A percentile compares a stretch with the other conserved stretches of the same genome.
These are phyloP conservation scores for Atlantisia rogersi DNA, from an alignment of 2,113 vertebrate genomes.

Conservation along the genomic window DNA sequence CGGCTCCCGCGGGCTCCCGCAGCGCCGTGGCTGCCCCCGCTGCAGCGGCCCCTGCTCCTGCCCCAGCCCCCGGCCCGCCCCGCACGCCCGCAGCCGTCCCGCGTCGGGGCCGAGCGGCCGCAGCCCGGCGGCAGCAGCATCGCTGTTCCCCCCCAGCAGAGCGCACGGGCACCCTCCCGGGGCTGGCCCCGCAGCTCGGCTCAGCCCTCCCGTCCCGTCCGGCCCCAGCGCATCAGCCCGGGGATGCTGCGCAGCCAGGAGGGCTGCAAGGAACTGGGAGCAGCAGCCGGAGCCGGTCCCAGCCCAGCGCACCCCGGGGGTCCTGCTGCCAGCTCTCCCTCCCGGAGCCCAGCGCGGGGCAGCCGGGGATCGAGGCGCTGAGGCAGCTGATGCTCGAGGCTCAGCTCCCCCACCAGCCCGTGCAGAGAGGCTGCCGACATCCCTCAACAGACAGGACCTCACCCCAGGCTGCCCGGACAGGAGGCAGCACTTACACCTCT, in stretches of 20 bases:
- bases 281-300: neutral
- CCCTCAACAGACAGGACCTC: neutral
- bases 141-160: accelerated
- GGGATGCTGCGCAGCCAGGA: neutral
- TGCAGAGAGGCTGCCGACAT: neutral
- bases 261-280: neutral
- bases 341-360: neutral
- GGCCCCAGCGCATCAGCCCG: neutral
- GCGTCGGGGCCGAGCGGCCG: neutral
- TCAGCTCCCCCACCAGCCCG: neutral
- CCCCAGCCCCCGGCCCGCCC: neutral
- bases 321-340: neutral
- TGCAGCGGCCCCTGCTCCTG: neutral
- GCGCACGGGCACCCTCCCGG: neutral
- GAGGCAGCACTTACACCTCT: neutral
- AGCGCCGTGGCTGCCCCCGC: neutral
- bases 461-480: neutral
- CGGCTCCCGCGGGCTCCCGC: neutral
- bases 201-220: neutral
- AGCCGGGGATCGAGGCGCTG: neutral
- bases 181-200: neutral
- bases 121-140: neutral
- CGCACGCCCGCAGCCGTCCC: neutral
- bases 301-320: neutral
- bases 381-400: neutral